phyloP scores from a whole-genome alignment of 2,888 invertebrate species.

The Andricus quercusramuli region DNA sequence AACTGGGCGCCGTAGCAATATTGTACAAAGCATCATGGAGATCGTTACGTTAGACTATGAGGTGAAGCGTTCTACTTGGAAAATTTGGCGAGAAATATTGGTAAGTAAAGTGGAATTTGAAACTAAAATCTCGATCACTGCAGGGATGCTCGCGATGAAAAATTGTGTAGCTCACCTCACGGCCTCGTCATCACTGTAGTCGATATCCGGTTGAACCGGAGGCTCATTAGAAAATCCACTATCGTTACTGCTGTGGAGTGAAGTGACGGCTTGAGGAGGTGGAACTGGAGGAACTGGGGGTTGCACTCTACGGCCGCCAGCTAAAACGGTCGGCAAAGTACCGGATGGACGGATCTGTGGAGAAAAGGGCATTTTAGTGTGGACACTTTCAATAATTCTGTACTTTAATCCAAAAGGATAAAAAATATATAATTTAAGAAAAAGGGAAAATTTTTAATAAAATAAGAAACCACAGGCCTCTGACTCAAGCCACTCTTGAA shows the following conservation, averaged over 20 bases:
- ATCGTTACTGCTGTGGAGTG: constrained; percentile 94
- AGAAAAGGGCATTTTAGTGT: constrained; percentile 34
- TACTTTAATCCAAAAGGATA: neutral
- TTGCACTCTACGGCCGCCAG: constrained; percentile 77
- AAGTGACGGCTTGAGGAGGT: constrained; percentile 79
- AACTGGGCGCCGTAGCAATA: constrained; percentile 42
- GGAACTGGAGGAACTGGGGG: constrained; percentile 78
- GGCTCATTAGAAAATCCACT: constrained; percentile 94
- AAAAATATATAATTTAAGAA: neutral
- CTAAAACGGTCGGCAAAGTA: constrained; percentile 74
- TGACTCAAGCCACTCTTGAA: no score
- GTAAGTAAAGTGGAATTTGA: constrained; percentile 45
- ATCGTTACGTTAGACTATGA: constrained; percentile 53
- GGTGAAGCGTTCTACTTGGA: constrained; percentile 50
- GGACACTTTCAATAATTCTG: neutral
- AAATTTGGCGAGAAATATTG: constrained; percentile 49
- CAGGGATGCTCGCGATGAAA: constrained; percentile 47
- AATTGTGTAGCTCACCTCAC: constrained; percentile 80
- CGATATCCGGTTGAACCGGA: constrained; percentile 92
- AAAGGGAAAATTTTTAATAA: neutral
- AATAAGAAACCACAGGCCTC: neutral
- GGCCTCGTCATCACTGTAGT: constrained; percentile 94
- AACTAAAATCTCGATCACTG: constrained; percentile 44
- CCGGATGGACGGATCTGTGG: constrained; percentile 76
- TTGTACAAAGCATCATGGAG: constrained; percentile 55